Evolutionary conservation across 2,797 vertebrate genomes (phyloP).

Genomic region (Cygnus olor): DNA sequence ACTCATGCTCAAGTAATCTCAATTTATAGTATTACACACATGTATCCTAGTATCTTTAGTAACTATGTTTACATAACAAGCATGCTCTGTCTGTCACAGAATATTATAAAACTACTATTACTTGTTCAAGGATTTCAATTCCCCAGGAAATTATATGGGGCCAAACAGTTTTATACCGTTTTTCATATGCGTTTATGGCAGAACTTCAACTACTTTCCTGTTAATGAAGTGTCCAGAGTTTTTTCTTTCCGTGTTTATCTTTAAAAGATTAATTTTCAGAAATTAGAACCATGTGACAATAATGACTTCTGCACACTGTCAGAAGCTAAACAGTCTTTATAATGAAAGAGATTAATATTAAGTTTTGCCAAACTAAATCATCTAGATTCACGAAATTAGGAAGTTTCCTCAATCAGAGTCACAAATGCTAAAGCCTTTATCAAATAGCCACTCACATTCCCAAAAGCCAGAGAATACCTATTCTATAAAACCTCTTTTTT

Average conservation of each 20-base stretch:
- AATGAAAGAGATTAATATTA: constrained; percentile 54
- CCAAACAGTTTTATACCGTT: constrained; percentile 70
- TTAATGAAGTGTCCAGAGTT: constrained; percentile 63
- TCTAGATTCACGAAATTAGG: not conserved
- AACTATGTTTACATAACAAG: constrained; percentile 73
- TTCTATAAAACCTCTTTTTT: not conserved
- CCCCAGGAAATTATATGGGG: constrained; percentile 55
- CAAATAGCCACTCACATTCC: not conserved
- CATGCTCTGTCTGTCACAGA: constrained; percentile 51
- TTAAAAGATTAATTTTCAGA: constrained; percentile 71
- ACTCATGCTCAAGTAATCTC: not conserved
- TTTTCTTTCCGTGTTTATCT: constrained; percentile 62
- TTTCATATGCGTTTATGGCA: constrained; percentile 72
- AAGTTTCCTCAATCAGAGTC: not conserved
- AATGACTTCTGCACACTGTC: constrained; percentile 48
- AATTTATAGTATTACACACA: constrained; percentile 55
- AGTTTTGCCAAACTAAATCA: constrained; percentile 26
- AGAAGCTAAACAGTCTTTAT: constrained; percentile 58
- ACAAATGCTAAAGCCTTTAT: not conserved
- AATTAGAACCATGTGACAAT: constrained; percentile 72
- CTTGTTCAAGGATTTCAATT: constrained; percentile 69
- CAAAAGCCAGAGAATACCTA: not conserved
- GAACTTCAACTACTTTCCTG: constrained; percentile 73
- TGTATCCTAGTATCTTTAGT: constrained; percentile 56
- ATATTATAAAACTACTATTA: constrained; percentile 65